These are phyloP conservation scores for Tetranychus piercei DNA, from an alignment of 2,888 invertebrate genomes.

Conservation along the genomic window DNA sequence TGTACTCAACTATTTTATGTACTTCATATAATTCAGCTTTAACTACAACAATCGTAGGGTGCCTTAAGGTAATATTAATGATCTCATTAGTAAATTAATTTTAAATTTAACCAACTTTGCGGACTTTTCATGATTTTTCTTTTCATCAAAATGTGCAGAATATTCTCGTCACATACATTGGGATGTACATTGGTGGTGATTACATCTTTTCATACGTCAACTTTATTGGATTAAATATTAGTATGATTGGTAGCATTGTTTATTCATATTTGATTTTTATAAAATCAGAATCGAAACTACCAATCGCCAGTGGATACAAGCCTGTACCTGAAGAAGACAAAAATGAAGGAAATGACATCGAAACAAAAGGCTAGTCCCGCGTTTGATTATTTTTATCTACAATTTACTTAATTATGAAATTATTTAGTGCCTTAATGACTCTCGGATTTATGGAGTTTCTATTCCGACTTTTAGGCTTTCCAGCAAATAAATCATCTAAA, in stretches of 20 bases:
- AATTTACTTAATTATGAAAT: no score
- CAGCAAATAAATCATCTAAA: no score
- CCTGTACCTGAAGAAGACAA: not conserved
- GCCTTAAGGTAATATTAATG: constrained; percentile 50
- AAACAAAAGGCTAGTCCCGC: no score
- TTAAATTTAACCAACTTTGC: not conserved
- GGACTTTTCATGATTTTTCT: not conserved
- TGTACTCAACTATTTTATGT: constrained; percentile 84
- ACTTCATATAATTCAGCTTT: constrained; percentile 93
- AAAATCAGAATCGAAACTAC: constrained; percentile 18
- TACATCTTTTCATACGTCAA: constrained; percentile 85
- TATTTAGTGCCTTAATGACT: no score
- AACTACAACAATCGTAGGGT: constrained; percentile 94
- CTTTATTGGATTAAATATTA: constrained; percentile 81
- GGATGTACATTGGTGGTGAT: constrained; percentile 95
- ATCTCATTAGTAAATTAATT: not conserved
- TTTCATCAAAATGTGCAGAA: constrained; percentile 39
- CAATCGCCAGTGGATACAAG: constrained; percentile 1
- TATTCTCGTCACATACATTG: constrained; percentile 86
- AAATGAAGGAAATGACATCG: not conserved
- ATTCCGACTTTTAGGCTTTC: no score
- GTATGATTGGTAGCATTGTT: constrained; percentile 27
- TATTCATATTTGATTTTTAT: constrained; percentile 28
- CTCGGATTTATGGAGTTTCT: no score
- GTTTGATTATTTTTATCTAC: no score